Evolutionary conservation across 2,888 invertebrate genomes (phyloP), one percentile per base, ranked within the genome.

Genomic region (Automeris io): DNA sequence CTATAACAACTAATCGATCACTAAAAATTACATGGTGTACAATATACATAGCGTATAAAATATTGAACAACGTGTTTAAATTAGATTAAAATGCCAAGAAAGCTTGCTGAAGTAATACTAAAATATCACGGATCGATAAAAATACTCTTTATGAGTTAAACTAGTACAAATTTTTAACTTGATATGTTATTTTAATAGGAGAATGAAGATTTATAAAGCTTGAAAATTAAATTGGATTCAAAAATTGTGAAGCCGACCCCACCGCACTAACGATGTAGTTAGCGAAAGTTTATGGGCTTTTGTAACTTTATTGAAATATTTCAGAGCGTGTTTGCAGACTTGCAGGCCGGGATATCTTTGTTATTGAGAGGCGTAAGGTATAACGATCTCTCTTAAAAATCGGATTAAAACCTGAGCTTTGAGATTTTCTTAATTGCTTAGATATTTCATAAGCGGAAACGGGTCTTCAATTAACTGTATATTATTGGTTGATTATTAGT

Each of bases 251-350:
- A 16, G 18, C 11, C 18, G 39, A 35, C 18, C 11, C 23, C 33
- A 33, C 18, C 33, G 33, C 39, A 18, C 32, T 34, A 38, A 42
- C 32, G 47, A 37, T 37, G 33, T 40, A 39, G 38, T 31, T 38
- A 37, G 36, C 21, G 32, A 35, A 43, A 42, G 37, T 52, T 54
- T 34, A 37, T 12, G 32, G 25, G 33, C 37, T 47, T 47, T 50
- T 45, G 37, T 36, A 44, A 43, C 35, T 40, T 47, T 42, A 51
- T 43, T 46, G 41, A 46, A 47, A 44, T 41, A 47, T 46, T 51
- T 43, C 4, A 41, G 26, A 40, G 33, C 35, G 34, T 23, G 37
- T 37, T 43, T 45, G 43, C 45, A 43, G 33, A 43, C 45, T 31
- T 25, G 7, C 25, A 18, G 16, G 11, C 23, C 22, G 16, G 36